phyloP scores from a whole-genome alignment of 2,113 vertebrate species.

The Lethenteron camtschaticum region DNA sequence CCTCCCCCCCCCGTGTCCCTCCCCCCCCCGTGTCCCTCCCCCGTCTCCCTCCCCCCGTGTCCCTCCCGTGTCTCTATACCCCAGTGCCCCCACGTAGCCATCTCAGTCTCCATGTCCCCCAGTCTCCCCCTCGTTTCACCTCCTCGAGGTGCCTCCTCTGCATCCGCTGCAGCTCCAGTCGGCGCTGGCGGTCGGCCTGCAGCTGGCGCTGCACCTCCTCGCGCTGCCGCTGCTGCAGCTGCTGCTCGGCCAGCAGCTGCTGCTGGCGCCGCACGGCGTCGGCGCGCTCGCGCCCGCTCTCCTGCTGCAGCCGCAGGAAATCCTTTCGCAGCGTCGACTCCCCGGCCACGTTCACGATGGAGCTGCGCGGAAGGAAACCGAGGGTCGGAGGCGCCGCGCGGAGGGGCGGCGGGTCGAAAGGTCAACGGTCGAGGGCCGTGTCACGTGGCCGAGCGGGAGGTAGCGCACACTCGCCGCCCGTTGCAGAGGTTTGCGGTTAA shows the following conservation, averaged over 20 bases:
- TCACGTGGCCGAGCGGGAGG: no score
- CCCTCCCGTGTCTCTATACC: no score
- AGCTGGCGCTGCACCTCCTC: slow-evolving; percentile 70
- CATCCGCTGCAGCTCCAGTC: slow-evolving; percentile 68
- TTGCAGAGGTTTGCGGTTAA: no score
- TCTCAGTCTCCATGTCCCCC: no score
- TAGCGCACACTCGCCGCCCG: no score
- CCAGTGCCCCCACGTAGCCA: no score
- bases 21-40: no score
- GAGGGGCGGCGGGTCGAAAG: no score
- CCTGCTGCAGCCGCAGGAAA: slow-evolving; percentile 66
- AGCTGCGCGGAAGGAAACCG: slow-evolving; percentile 20
- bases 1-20: no score
- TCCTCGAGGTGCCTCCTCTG: slow-evolving; percentile 56
- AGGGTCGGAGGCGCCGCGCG: not conserved
- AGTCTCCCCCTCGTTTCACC: slow-evolving; percentile 18
- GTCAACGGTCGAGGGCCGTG: no score
- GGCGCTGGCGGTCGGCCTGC: slow-evolving; percentile 57
- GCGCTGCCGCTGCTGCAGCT: slow-evolving; percentile 45
- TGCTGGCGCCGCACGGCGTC: slow-evolving; percentile 29
- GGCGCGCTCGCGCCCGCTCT: slow-evolving; percentile 61
- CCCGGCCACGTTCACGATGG: slow-evolving; percentile 63
- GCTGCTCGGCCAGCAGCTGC: slow-evolving; percentile 46
- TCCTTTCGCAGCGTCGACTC: slow-evolving; percentile 61
- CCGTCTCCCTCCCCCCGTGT: no score